Evolutionary conservation across 2,113 vertebrate species (phyloP).

Genomic region (Albula goreensis): DNA sequence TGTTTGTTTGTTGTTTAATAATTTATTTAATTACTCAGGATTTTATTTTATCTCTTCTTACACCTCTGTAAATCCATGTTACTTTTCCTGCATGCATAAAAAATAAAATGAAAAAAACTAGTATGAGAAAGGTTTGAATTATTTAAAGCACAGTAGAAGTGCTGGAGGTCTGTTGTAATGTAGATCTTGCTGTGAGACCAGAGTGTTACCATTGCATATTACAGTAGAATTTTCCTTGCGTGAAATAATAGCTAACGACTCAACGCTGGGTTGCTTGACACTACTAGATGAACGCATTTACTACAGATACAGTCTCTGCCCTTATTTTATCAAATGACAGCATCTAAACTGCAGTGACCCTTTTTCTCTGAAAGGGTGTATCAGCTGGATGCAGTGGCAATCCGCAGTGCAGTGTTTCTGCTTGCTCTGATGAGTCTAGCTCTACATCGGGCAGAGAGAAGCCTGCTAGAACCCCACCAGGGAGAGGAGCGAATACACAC

Average conservation of each 20-base stretch:
- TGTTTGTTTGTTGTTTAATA: constrained; percentile 31
- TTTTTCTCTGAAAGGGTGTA: neutral
- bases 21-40: constrained; percentile 33
- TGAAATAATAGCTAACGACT: neutral
- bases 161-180: constrained; percentile 5
- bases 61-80: constrained; percentile 34
- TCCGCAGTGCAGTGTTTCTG: neutral
- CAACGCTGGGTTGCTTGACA: neutral
- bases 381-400: neutral
- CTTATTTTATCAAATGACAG: neutral
- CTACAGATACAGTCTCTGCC: neutral
- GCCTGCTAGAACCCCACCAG: neutral
- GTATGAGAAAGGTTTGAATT: constrained; percentile 30
- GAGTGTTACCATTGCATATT: neutral
- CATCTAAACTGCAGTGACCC: constrained; percentile 3
- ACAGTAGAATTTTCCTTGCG: neutral
- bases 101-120: constrained; percentile 43
- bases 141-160: constrained; percentile 1
- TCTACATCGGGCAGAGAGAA: neutral
- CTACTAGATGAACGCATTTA: neutral
- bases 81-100: constrained; percentile 40
- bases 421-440: neutral
- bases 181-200: constrained; percentile 1
- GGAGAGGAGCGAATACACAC: neutral
- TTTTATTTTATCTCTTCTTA: constrained; percentile 40